phyloP scores from a whole-genome alignment of 1,140 invertebrate species.

The Varroa destructor region DNA sequence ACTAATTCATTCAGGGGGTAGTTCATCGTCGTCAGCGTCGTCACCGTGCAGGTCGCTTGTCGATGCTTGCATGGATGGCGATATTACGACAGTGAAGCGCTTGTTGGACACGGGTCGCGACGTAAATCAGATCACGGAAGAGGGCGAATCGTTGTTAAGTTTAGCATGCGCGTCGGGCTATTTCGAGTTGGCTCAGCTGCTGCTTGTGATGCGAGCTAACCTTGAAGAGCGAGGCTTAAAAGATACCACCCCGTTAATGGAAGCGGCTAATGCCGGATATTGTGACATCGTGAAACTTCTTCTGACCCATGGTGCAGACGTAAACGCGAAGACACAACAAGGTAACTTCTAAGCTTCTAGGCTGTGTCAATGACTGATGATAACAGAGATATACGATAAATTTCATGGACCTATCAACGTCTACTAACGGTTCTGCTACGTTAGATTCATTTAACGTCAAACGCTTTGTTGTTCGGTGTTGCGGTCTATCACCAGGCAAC shows the following conservation, averaged over 20 bases:
- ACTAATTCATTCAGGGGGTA: too few relatives aligned
- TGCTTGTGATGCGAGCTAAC: constrained; percentile 90
- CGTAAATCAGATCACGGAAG: constrained; percentile 80
- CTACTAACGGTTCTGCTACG: too few relatives aligned
- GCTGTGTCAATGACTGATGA: not conserved
- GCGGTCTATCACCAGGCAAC: constrained; percentile 50
- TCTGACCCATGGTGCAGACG: constrained; percentile 79
- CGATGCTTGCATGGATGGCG: constrained; percentile 79
- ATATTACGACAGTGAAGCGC: constrained; percentile 64
- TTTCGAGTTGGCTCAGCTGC: constrained; percentile 81
- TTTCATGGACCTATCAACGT: too few relatives aligned
- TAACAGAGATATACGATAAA: not conserved
- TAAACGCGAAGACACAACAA: constrained; percentile 87
- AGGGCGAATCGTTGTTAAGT: constrained; percentile 77
- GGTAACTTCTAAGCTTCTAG: constrained; percentile 45
- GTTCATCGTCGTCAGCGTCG: too few relatives aligned
- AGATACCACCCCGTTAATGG: constrained; percentile 93
- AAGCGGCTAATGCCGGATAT: constrained; percentile 84
- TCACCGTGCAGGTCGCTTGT: constrained; percentile 50
- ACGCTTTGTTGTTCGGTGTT: not conserved
- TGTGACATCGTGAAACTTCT: constrained; percentile 82
- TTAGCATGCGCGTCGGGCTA: constrained; percentile 84
- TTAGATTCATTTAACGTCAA: not conserved
- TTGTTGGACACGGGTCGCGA: constrained; percentile 76
- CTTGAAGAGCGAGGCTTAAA: constrained; percentile 88